Evolutionary conservation across 2,113 vertebrate genomes (phyloP).

Genomic region (Alligator sinensis): DNA sequence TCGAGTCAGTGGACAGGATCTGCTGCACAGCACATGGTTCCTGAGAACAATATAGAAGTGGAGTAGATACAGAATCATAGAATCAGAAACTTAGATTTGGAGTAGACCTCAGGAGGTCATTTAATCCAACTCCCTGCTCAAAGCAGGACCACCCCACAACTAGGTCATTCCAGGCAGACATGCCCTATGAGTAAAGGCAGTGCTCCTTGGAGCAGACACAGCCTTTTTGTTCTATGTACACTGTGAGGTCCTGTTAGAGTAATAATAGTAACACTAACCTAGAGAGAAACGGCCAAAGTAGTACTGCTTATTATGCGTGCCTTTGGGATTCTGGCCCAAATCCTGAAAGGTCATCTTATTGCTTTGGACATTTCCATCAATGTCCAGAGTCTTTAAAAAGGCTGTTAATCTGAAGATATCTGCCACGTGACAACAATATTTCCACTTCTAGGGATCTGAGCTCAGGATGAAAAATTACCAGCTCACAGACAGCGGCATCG

Average conservation of each 20-base stretch:
- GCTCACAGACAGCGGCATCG: background rate
- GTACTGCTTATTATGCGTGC: accelerated
- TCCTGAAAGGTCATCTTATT: background rate
- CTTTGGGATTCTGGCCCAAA: background rate
- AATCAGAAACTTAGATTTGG: no score
- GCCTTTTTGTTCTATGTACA: no score
- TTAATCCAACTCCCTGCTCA: no score
- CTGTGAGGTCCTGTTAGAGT: background rate
- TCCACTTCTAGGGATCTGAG: background rate
- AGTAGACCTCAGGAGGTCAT: no score
- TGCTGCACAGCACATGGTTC: no score
- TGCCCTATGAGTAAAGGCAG: no score
- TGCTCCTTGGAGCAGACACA: no score
- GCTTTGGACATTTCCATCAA: background rate
- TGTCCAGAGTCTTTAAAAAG: background rate
- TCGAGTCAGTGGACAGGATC: no score
- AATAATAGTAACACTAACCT: background rate
- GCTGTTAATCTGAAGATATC: background rate
- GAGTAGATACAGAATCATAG: no score
- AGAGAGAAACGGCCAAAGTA: background rate
- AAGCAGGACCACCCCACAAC: no score
- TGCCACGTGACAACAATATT: background rate
- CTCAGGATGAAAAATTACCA: background rate
- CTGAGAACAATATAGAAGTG: no score
- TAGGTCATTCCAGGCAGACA: no score